phyloP scores from a whole-genome alignment of 2,888 invertebrate species.

The Lobophora halterata region DNA sequence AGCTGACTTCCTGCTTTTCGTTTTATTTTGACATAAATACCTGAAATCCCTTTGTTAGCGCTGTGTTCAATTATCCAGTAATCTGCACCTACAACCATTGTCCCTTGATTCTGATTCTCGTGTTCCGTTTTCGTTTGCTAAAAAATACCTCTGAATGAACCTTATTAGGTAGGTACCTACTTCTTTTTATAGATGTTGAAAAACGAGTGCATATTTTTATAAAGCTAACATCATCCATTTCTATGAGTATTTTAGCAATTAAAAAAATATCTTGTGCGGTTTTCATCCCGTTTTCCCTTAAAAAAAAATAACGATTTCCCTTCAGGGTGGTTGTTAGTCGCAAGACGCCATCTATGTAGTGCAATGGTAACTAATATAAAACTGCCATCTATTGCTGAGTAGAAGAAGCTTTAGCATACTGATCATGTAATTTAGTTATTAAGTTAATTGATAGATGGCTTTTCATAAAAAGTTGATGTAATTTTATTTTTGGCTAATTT shows the following conservation, averaged over 20 bases:
- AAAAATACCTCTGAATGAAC: too few relatives aligned
- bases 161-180: too few relatives aligned
- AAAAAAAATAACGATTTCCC: too few relatives aligned
- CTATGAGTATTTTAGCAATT: too few relatives aligned
- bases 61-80: conserved; percentile 49
- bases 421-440: background rate
- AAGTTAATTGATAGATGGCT: conserved; percentile 17
- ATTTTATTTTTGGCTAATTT: background rate
- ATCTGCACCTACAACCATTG: conserved; percentile 50
- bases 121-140: conserved; percentile 35
- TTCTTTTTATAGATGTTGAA: too few relatives aligned
- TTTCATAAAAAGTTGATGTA: background rate
- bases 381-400: conserved; percentile 23
- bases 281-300: too few relatives aligned
- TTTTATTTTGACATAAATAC: conserved; percentile 39
- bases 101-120: conserved; percentile 40
- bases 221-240: too few relatives aligned
- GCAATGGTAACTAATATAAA: background rate
- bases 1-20: conserved; percentile 23
- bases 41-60: conserved; percentile 44
- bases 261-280: too few relatives aligned
- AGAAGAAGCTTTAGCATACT: conserved; percentile 8
- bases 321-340: too few relatives aligned
- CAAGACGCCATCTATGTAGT: too few relatives aligned
- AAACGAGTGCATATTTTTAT: too few relatives aligned